These are phyloP conservation scores for Choloepus hoffmanni DNA, from an alignment of 2,113 vertebrate species.

Conservation along the genomic window DNA sequence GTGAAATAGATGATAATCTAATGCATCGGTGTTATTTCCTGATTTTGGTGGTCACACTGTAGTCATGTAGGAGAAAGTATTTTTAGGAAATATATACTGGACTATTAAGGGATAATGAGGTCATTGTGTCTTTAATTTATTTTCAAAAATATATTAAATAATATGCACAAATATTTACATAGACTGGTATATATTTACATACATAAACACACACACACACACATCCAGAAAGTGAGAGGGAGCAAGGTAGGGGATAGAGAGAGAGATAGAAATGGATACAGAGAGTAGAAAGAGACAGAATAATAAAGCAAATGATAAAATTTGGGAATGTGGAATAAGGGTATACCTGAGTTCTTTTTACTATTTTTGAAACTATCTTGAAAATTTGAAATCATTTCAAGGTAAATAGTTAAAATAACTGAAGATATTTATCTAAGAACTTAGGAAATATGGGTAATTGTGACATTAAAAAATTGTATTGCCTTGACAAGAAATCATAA, in stretches of 20 bases:
- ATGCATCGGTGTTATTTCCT: neutral
- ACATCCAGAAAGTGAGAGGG: neutral
- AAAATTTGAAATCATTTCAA: neutral
- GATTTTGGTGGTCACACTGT: neutral
- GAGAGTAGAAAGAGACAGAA: too few relatives aligned
- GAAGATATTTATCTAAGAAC: neutral
- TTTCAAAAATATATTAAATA: neutral
- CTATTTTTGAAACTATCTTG: neutral
- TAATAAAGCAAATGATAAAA: neutral
- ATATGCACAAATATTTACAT: neutral
- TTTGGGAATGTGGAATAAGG: neutral
- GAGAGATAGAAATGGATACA: neutral
- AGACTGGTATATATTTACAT: neutral
- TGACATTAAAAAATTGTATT: neutral
- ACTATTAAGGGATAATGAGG: neutral
- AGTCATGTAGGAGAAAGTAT: neutral
- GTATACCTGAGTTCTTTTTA: neutral
- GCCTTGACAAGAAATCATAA: neutral
- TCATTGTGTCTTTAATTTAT: neutral
- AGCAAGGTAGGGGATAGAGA: neutral
- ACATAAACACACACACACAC: too few relatives aligned
- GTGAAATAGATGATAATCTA: neutral
- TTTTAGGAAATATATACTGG: neutral
- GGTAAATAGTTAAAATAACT: neutral
- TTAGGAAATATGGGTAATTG: neutral